Percentiles rank a stretch among this genome's conserved stretches.
These are phyloP conservation scores for Antrozous pallidus DNA, from an alignment of 2,797 vertebrate species.

Conservation along the genomic window DNA sequence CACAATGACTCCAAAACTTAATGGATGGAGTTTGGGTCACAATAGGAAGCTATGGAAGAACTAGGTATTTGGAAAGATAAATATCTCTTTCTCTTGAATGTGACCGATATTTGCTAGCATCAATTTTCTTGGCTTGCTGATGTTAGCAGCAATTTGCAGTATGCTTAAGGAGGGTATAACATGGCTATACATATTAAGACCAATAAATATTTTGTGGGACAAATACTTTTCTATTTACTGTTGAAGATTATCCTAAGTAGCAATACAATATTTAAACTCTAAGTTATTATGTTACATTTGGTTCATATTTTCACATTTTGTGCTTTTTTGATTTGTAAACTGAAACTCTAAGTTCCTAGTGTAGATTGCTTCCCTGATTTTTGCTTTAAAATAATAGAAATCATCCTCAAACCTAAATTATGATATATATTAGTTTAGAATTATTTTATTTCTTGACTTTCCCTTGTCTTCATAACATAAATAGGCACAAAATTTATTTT, in stretches of 20 bases:
- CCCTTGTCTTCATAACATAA: not conserved
- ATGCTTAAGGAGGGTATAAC: not conserved
- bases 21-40: not conserved
- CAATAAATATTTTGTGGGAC: not conserved
- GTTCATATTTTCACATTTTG: not conserved
- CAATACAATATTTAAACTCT: not conserved
- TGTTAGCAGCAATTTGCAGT: not conserved
- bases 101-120: not conserved
- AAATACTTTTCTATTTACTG: slow-evolving; percentile 39
- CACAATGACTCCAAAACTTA: not conserved
- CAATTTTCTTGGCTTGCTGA: not conserved
- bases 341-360: not conserved
- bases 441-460: not conserved
- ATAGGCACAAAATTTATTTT: slow-evolving; percentile 7
- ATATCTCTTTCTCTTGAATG: not conserved
- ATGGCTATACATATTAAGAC: not conserved
- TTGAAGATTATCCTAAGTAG: not conserved
- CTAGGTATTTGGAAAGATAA: not conserved
- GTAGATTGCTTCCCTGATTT: not conserved
- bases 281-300: not conserved
- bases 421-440: not conserved
- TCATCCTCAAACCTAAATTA: not conserved
- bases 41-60: not conserved
- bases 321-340: slow-evolving; percentile 2
- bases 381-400: slow-evolving; percentile 18